phyloP scores from a whole-genome alignment of 2,113 vertebrate species.

The Deroptyus accipitrinus region DNA sequence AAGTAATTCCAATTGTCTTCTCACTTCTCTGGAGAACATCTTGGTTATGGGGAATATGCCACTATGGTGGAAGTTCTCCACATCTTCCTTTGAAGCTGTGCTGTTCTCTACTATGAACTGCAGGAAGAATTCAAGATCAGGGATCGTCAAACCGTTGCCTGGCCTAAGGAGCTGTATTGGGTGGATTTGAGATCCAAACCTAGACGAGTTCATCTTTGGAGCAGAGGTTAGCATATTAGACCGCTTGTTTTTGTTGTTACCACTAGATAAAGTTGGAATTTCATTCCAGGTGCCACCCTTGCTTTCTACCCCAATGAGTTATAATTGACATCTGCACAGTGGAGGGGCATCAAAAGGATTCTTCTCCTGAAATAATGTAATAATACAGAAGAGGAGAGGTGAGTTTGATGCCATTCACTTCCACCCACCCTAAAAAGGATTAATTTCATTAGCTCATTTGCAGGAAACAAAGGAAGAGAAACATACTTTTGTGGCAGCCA shows the following conservation, averaged over 20 bases:
- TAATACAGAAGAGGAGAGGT: not conserved
- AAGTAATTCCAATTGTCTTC: not conserved
- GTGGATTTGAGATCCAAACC: not conserved
- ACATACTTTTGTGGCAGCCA: not conserved
- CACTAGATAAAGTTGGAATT: not conserved
- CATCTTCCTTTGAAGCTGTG: not conserved
- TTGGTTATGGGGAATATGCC: not conserved
- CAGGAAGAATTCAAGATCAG: not conserved
- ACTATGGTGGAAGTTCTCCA: not conserved
- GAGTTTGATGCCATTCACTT: not conserved
- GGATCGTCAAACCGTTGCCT: not conserved
- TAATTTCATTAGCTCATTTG: not conserved
- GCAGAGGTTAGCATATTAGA: not conserved
- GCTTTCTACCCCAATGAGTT: not conserved
- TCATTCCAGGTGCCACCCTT: not conserved
- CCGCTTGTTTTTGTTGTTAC: not conserved
- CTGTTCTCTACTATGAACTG: not conserved
- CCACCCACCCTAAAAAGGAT: not conserved
- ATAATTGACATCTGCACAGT: not conserved
- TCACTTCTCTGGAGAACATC: not conserved
- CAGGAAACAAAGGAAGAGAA: not conserved
- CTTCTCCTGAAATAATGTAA: not conserved
- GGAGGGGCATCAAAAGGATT: not conserved
- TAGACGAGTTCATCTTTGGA: not conserved
- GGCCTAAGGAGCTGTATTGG: rapidly evolving